A percentile compares a stretch with the other conserved stretches of the same genome.
phyloP scores from a whole-genome alignment of 2,113 vertebrate species.

The Struthidea cinerea region DNA sequence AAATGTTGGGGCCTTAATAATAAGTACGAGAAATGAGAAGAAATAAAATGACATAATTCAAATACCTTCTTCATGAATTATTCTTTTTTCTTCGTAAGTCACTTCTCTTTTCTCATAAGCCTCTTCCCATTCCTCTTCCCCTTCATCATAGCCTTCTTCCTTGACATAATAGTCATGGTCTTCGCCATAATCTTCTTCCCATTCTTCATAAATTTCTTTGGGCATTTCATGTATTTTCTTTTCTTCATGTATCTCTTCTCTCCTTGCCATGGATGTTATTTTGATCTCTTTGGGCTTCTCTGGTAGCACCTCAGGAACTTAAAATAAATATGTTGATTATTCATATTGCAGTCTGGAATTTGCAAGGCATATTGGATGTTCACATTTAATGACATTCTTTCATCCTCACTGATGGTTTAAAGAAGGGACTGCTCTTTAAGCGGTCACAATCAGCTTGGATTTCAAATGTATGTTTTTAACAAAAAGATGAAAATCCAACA shows the following conservation, averaged over 20 bases:
- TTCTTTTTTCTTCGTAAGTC: slow-evolving; percentile 65
- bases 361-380: not conserved
- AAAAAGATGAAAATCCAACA: not conserved
- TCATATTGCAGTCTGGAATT: not conserved
- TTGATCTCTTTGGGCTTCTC: slow-evolving; percentile 77
- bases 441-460: not conserved
- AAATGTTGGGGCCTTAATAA: not conserved
- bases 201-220: slow-evolving; percentile 69
- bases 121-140: slow-evolving; percentile 65
- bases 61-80: slow-evolving; percentile 72
- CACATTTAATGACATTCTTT: not conserved
- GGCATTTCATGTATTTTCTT: slow-evolving; percentile 39
- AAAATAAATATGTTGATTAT: not conserved
- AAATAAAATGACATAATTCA: not conserved
- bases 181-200: slow-evolving; percentile 77
- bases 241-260: slow-evolving; percentile 71
- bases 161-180: slow-evolving; percentile 72
- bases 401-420: not conserved
- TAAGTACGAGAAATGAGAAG: not conserved
- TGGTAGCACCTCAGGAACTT: slow-evolving; percentile 71
- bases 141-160: slow-evolving; percentile 71
- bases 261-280: slow-evolving; percentile 69
- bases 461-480: not conserved
- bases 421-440: not conserved
- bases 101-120: slow-evolving; percentile 64